Base-by-base conservation (phyloP, 2,888 invertebrate species). In the Caenorhabditis virilis region DNA sequence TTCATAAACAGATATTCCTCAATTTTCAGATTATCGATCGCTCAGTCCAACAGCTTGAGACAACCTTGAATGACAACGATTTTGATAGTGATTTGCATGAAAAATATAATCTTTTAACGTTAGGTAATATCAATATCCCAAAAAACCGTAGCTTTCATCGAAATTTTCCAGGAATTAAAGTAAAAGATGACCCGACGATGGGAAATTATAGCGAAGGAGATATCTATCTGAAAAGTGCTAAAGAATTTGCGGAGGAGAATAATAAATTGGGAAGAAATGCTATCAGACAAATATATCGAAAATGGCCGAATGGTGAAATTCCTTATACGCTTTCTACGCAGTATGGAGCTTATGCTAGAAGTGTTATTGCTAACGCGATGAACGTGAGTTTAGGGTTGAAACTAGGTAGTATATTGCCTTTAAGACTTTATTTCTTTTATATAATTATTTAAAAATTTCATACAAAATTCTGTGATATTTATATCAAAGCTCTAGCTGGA, bases 311-410 rank as follows among this genome's bases (percentile, higher is more conserved):
- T 53, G 78, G 69, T 7, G 78, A 78, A 50, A 82, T 83, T 30
- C 83, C 83, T 2, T 83, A 83, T 70, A 73, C 80, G 13, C 54
- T 83, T 20, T 80, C 80, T 6, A 72, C 74, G 1, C 75, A 77
- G 46, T 82, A 82, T 57, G 82, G 83, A 6, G 42, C 72, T 6
- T 83, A 83, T 52, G 78, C 83, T 6, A 65, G 79, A 15, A 69
- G 76, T 41, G 76, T 82, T 2, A 83, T 83, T 45, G 80, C 80
- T 15, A 79, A 78, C 38, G 83, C 82, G 2, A 79, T 81, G 77
- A 76, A 78, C 52, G 70, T 67, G 22, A 26, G 49, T 22, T 6
- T 11, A n/a, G 15, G n/a, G 6, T 38, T 38, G 5, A 16, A 11
- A 6, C 9, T 6, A n/a, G n/a, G n/a, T n/a, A n/a, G n/a, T n/a